These are phyloP conservation scores for Pangasius djambal DNA, from an alignment of 2,797 vertebrate species.

Conservation along the genomic window DNA sequence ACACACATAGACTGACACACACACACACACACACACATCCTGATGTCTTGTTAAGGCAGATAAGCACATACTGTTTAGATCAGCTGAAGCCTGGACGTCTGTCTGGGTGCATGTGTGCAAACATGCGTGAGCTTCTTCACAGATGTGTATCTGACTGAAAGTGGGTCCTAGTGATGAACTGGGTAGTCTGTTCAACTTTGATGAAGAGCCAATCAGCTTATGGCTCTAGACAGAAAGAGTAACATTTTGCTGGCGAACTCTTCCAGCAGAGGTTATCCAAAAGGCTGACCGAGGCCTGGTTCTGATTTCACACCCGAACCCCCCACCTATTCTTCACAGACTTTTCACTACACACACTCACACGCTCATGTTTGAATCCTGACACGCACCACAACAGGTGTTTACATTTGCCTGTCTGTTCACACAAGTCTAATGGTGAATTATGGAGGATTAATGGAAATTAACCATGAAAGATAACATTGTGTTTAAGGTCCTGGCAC, in stretches of 20 bases:
- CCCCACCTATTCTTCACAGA: constrained; percentile 54
- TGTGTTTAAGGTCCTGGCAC: constrained; percentile 58
- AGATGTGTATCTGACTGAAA: constrained; percentile 47
- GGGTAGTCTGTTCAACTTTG: constrained; percentile 50
- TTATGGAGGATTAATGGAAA: constrained; percentile 68
- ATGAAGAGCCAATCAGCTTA: constrained; percentile 58
- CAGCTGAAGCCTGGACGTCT: constrained; percentile 39
- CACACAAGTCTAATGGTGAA: constrained; percentile 67
- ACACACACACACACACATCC: constrained; percentile 27
- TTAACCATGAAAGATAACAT: constrained; percentile 66
- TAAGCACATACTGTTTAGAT: constrained; percentile 48
- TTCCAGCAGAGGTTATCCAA: constrained; percentile 72
- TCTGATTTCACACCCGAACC: constrained; percentile 74
- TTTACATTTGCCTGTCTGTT: constrained; percentile 68
- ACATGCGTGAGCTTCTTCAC: constrained; percentile 39
- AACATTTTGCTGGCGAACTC: constrained; percentile 74
- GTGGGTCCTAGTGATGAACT: constrained; percentile 39
- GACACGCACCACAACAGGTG: constrained; percentile 72
- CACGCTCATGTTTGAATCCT: constrained; percentile 32
- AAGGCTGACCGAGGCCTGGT: constrained; percentile 67
- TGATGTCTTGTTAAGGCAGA: constrained; percentile 51
- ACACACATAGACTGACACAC: neutral
- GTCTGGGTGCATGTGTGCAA: constrained; percentile 27
- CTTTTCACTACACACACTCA: constrained; percentile 32
- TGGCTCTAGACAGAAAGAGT: constrained; percentile 66